Base-by-base conservation (phyloP, 2,888 invertebrate species). In the Iphiclides podalirius region DNA sequence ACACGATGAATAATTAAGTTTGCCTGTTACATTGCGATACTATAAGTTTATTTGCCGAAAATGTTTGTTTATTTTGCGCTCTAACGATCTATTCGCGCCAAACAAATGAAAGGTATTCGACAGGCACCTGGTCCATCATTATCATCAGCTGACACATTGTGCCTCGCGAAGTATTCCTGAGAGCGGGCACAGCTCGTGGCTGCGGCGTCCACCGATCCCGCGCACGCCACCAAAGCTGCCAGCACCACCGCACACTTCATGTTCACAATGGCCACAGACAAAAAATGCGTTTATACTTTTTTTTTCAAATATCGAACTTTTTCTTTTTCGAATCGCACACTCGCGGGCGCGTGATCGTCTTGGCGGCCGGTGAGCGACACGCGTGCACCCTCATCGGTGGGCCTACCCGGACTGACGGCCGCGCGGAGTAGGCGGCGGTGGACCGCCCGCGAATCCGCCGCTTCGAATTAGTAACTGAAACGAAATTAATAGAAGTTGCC, bases 141-240 rank as follows among this genome's bases (percentile, higher is more conserved):
- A 64, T 82, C 82, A 71, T 86, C 86, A 84, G 86, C 87, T 85
- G 88, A 77, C 72, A 74, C 72, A 67, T 87, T 86, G 72, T 84
- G 80, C 59, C 81, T 77, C 58, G 68, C 57, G 70, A 87, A 82
- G 79, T 81, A 85, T 62, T 78, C 76, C 57, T 79, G 74, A 47
- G 83, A 63, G 36, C 63, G 66, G 53, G 71, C 65, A 63, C 87
- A 87, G 54, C 82, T 71, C 53, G 72, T 63, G 43, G 70, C 63
- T n/a, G 78, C 81, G 47, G 78, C 75, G 54, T 45, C 44, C 47
- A 68, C 76, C 33, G 63, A 66, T 26, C 68, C 66, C 55, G 67
- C 67, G 55, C 68, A 72, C 60, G 72, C 71, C 61, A 72, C 75
- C 67, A 74, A 69, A 63, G 75, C 61, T 56, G 67, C 63, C 69